Evolutionary conservation across 2,888 invertebrate genomes (phyloP), one percentile per base, ranked within the genome.

Genomic region (Aleiodes alternator): DNA sequence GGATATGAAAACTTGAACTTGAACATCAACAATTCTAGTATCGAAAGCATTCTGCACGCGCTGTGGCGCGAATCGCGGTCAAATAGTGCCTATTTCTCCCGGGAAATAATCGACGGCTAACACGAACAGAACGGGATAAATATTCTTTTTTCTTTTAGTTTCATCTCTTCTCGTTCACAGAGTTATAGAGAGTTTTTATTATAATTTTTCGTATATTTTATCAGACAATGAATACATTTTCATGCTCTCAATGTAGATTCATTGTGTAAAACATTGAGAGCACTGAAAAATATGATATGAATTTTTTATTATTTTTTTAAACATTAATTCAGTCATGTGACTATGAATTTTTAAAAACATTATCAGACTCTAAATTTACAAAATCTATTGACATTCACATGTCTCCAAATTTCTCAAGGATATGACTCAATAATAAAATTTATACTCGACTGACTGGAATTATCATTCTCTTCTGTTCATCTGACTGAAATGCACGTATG

Each of bases 11-110:
- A 43, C 64, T 55, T 56, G 56, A 53, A 56, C 69, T 69, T 56
- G 34, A 69, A 43, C 34, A 69, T 23, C 5, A 64, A 11, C 11
- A 38, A 76, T 74, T 76, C 71, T 66, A 43, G 71, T 68, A 59
- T 71, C 50, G 71, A 69, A 74, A 55, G 69, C 69, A 76, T 76
- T 73, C 73, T 56, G 43, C 76, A 73, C 76, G 76, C 76, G 73
- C 73, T 59, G 43, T 59, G 48, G 73, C 51, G 76, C 76, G 76
- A 73, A 76, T 76, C 73, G 73, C 69, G 61, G 69, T 57, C 61
- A 56, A 55, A 31, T 43, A 51, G 23, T 43, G 43, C 43, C 75
- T 56, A 66, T 71, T 64, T 66, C 23, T 29, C 64, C 23, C 7
- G 16, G 66, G 11, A 43, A 34, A 64, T 64, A 64, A 75, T 34